Percentiles rank a stretch among this genome's conserved stretches.
Evolutionary conservation across 1,140 invertebrate genomes (phyloP).

Genomic region (Armadillidium nasatum): DNA sequence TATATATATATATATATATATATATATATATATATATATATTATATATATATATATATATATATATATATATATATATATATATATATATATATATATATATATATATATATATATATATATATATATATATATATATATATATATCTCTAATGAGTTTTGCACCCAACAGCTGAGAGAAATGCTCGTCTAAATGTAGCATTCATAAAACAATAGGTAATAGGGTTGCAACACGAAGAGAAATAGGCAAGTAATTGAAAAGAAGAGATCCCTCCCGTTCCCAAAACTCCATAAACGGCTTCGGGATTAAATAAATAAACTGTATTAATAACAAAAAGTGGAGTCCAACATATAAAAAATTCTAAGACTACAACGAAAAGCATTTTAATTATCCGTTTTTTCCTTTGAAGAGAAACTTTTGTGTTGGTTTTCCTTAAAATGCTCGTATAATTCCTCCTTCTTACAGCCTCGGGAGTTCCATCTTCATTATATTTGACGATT

Average conservation of each 20-base stretch:
- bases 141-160: too few relatives aligned
- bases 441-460: neutral
- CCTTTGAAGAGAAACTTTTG: slow-evolving; percentile 57
- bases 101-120: too few relatives aligned
- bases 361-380: slow-evolving; percentile 82
- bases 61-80: too few relatives aligned
- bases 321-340: slow-evolving; percentile 82
- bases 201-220: slow-evolving; percentile 96
- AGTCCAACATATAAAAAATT: slow-evolving; percentile 91
- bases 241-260: slow-evolving; percentile 77
- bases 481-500: neutral
- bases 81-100: too few relatives aligned
- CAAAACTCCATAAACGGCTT: slow-evolving; percentile 63
- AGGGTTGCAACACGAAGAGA: slow-evolving; percentile 83
- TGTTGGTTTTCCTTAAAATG: neutral
- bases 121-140: too few relatives aligned
- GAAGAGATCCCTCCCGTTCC: slow-evolving; percentile 70
- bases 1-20: too few relatives aligned
- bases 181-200: slow-evolving; percentile 60
- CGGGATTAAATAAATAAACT: slow-evolving; percentile 65
- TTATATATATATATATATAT: too few relatives aligned
- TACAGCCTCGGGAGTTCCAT: neutral
- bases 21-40: too few relatives aligned
- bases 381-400: slow-evolving; percentile 82
- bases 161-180: slow-evolving; percentile 10